phyloP scores from a whole-genome alignment of 2,888 invertebrate species.

The Salpingus planirostris region DNA sequence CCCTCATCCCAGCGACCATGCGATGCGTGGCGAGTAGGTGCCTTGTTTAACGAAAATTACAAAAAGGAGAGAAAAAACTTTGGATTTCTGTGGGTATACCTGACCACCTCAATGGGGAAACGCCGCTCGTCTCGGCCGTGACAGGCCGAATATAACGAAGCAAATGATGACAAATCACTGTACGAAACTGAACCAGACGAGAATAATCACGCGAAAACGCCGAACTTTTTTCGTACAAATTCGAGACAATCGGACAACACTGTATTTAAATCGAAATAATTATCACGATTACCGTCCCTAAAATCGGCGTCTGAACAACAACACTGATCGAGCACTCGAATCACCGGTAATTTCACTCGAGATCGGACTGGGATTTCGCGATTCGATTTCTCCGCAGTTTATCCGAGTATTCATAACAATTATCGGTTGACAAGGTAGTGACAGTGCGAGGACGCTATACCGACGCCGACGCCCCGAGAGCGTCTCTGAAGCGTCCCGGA shows the following conservation, averaged over 20 bases:
- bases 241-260: too few species aligned
- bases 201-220: too few species aligned
- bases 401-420: slow-evolving; percentile 26
- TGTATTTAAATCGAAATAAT: too few species aligned
- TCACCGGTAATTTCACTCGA: too few species aligned
- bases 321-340: too few species aligned
- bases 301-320: too few species aligned
- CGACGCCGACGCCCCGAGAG: slow-evolving; percentile 41
- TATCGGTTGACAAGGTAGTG: slow-evolving; percentile 33
- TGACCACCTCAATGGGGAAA: slow-evolving; percentile 17
- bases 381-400: slow-evolving; percentile 1
- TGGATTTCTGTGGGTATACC: slow-evolving; percentile 20
- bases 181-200: slow-evolving; percentile 25
- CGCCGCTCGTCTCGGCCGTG: slow-evolving; percentile 19
- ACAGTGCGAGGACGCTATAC: slow-evolving; percentile 31
- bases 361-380: too few species aligned
- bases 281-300: too few species aligned
- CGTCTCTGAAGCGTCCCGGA: slow-evolving; percentile 37
- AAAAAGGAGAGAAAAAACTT: slow-evolving; percentile 18
- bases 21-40: too few species aligned
- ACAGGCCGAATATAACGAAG: slow-evolving; percentile 29
- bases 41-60: slow-evolving; percentile 20
- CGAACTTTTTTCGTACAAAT: background rate
- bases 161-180: slow-evolving; percentile 36
- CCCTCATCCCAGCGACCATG: too few species aligned